Base-by-base conservation (phyloP, 2,888 invertebrate species). In the Hartigia nigra region DNA sequence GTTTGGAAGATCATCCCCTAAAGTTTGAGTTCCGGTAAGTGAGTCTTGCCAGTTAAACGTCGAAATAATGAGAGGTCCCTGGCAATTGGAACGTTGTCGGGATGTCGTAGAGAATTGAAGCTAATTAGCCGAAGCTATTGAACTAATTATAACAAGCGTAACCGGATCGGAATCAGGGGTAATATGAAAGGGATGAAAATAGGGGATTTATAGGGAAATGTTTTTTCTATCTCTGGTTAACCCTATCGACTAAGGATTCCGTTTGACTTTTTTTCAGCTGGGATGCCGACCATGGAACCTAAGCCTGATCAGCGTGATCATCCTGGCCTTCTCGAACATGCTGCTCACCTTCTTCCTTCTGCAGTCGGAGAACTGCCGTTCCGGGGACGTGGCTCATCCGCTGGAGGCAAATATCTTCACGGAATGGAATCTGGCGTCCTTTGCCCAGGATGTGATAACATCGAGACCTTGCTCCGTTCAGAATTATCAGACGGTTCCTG, bases 251-350 rank as follows among this genome's bases (percentile, higher is more conserved):
- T 55, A 14, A 23, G 0, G 23, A 9, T 3, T 14, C 0, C 2
- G 2, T 55, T 23, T 23, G 23, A 23, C 55, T 1, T 74, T n/a
- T n/a, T 90, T 88, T 4, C 88, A 92, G 92, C 86, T 91, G 87
- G 92, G 92, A 92, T 93, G 95, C 87, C 94, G 95, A 85, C 93
- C 94, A 89, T 95, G 95, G 95, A 95, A 95, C 90, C 91, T 95
- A 86, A 94, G 95, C 87, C 92, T 95, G 82, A 91, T 94, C 80
- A 93, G 94, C 84, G 94, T 95, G 69, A 89, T 95, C 77, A 93
- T 94, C 69, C 92, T 96, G 81, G 94, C 95, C 37, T 88, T 95
- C 72, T 95, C 93, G 91, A 95, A 95, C 89, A 93, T 94, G 84
- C 89, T 94, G 77, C 91, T 95, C 82, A 94, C 94, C 9, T 91